Conservation (phyloP, 35 echinoderm and acorn worm genomes). For the Ptychodera flava region DNA sequence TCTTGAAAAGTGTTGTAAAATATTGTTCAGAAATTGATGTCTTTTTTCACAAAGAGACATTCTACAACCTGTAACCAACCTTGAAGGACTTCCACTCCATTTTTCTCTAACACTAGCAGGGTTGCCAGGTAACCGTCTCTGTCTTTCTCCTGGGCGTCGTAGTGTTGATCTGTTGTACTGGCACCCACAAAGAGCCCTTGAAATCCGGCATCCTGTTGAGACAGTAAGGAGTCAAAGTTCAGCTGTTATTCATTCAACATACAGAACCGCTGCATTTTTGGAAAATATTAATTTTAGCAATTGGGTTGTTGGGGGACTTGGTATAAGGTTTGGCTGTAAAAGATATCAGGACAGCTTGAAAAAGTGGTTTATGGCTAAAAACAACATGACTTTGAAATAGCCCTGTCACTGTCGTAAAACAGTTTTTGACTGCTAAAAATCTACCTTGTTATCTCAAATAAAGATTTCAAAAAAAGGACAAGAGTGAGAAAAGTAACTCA, state of each 20-base stretch:
- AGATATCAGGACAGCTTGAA: neutral
- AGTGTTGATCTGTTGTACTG: constrained; percentile 40
- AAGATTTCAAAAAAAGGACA: neutral
- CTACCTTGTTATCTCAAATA: neutral
- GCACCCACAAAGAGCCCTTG: constrained; percentile 17
- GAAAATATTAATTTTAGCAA: neutral
- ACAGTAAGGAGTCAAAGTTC: neutral
- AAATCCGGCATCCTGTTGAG: constrained; percentile 18
- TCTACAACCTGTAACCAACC: too few relatives aligned
- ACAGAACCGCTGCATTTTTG: constrained; percentile 7
- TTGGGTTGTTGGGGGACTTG: neutral
- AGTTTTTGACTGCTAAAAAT: too few relatives aligned
- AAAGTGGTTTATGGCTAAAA: neutral
- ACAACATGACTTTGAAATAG: neutral
- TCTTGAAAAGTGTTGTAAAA: too few relatives aligned
- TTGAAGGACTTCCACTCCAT: constrained; percentile 42
- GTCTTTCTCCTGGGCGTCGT: constrained; percentile 42
- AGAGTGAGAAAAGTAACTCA: neutral
- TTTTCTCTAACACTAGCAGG: constrained; percentile 33
- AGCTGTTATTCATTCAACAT: neutral
- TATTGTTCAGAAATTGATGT: too few relatives aligned
- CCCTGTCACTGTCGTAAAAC: too few relatives aligned
- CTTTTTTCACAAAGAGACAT: too few relatives aligned
- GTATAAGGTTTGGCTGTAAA: neutral
- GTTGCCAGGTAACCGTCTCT: constrained; percentile 42